Percentiles rank a stretch among this genome's conserved stretches.
These are phyloP conservation scores for Pseudochaenichthys georgianus DNA, from an alignment of 2,797 vertebrate species.

Conservation along the genomic window DNA sequence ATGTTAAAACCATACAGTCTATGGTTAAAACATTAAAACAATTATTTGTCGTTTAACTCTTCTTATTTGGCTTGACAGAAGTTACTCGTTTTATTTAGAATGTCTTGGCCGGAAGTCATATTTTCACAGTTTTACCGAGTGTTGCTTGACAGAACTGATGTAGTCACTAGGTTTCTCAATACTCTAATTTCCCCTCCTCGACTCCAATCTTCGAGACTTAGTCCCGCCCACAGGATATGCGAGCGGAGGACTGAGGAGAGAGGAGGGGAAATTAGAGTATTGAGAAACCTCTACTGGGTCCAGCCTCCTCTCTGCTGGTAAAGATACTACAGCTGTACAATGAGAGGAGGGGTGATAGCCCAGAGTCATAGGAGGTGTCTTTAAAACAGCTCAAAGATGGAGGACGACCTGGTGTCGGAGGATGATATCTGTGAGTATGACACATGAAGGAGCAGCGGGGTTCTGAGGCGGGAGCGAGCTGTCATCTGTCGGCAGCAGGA, in stretches of 20 bases:
- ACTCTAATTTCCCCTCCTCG: too few species aligned
- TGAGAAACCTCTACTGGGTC: too few species aligned
- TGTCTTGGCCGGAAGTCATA: background rate
- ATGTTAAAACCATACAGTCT: too few species aligned
- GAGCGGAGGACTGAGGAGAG: too few species aligned
- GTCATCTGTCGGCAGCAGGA: too few species aligned
- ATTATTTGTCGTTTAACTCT: too few species aligned
- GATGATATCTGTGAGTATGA: conserved; percentile 81
- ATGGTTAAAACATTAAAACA: too few species aligned
- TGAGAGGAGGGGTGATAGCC: background rate
- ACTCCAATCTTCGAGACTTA: too few species aligned
- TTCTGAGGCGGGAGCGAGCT: too few species aligned
- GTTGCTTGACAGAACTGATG: background rate
- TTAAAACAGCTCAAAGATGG: conserved; percentile 64
- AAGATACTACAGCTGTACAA: fast-evolving
- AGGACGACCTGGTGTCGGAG: conserved; percentile 79
- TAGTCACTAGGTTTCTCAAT: background rate
- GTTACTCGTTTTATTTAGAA: conserved; percentile 48
- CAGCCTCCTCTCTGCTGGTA: background rate
- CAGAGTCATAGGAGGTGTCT: background rate
- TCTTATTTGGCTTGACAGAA: too few species aligned
- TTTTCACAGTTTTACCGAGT: fast-evolving
- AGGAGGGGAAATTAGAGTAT: too few species aligned
- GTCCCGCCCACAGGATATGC: too few species aligned
- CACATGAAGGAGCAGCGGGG: background rate